Evolutionary conservation across 2,888 invertebrate genomes (phyloP), one percentile per base, ranked within the genome.

Genomic region (Noctua comes): DNA sequence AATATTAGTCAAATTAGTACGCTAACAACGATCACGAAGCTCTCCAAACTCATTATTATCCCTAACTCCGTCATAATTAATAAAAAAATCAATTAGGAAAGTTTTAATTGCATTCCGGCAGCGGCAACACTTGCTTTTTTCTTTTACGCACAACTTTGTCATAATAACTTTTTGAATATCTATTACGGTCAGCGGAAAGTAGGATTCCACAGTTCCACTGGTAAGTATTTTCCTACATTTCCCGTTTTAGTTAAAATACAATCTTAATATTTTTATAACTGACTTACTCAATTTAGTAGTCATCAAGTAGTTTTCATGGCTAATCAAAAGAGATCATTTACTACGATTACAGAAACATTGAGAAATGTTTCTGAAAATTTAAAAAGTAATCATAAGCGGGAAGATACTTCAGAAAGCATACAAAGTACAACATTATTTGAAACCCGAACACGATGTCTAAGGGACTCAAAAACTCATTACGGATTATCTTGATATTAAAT

Each of bases 71-170:
- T 83, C 65, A 81, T 86, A 87, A 90, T 89, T 90, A 88, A 90
- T 88, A 86, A 89, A 89, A 88, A 90, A 89, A 90, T 86, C 88
- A 89, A 91, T 91, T 88, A 90, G 76, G 65, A 86, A 91, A 91
- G 88, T 91, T 91, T 91, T 90, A 91, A 91, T 89, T 88, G 86
- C 86, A 88, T 82, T 82, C 72, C 68, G 78, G 69, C 69, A 80
- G 87, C 76, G 78, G 79, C 74, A 36, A 78, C 74, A 74, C 77
- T 86, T 71, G 70, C 70, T 73, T 82, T 86, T 79, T 83, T 80
- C 48, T 71, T 83, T 80, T 64, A 54, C 68, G 68, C 73, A 64
- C 48, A 79, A 87, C 75, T 87, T 83, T 77, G 68, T 72, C 68
- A 76, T 86, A 64, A 73, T 69, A 71, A 81, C 69, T 78, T 82